These are phyloP conservation scores for Tanytarsus gracilentus DNA, from an alignment of 2,888 invertebrate genomes.

Conservation along the genomic window DNA sequence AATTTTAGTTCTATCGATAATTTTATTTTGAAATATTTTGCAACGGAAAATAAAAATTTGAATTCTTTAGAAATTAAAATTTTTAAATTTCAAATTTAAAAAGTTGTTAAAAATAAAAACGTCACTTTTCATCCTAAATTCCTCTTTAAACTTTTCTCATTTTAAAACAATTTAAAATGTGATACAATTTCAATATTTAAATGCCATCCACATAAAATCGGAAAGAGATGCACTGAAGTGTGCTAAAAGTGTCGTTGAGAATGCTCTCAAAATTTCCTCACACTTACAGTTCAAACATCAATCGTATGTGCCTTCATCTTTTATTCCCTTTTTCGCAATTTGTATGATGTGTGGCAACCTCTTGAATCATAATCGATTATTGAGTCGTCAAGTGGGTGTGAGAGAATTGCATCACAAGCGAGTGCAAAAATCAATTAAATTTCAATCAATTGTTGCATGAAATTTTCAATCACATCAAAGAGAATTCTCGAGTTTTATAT, in stretches of 20 bases:
- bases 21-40: no score
- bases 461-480: background rate
- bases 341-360: background rate
- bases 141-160: no score
- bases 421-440: constrained; percentile 28
- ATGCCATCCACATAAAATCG: no score
- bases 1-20: no score
- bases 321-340: background rate
- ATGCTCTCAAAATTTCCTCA: background rate
- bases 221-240: no score
- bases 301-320: background rate
- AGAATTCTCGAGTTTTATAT: background rate
- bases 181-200: no score
- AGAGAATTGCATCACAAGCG: background rate
- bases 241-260: background rate
- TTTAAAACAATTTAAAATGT: no score
- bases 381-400: constrained; percentile 19
- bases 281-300: background rate
- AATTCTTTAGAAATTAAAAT: no score
- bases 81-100: no score
- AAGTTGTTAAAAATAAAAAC: no score
- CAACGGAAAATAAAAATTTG: no score
- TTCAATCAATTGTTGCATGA: constrained; percentile 12
- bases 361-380: background rate
- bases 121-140: no score